Evolutionary conservation across 2,797 vertebrate genomes (phyloP).

Genomic region (Anguilla pacifica): DNA sequence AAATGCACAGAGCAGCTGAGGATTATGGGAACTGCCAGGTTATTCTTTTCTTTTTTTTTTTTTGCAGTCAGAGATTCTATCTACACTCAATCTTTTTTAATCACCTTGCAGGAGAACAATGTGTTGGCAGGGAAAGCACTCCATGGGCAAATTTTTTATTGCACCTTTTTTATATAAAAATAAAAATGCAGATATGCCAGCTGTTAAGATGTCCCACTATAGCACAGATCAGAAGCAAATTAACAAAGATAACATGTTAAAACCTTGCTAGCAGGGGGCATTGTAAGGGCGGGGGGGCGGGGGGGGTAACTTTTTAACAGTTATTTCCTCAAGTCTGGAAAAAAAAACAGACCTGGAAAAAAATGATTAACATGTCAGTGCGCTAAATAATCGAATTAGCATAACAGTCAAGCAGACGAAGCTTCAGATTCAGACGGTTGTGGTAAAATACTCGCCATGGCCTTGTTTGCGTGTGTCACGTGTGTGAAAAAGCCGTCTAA

Average conservation of each 20-base stretch:
- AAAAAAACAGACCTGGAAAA: background rate
- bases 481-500: constrained; percentile 23
- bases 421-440: background rate
- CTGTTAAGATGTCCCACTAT: too few relatives aligned
- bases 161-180: too few relatives aligned
- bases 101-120: background rate
- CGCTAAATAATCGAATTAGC: background rate
- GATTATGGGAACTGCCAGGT: background rate
- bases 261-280: background rate
- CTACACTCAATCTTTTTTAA: too few relatives aligned
- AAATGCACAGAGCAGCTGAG: background rate
- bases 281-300: too few relatives aligned
- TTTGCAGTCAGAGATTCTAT: background rate
- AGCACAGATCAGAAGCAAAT: background rate
- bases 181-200: too few relatives aligned
- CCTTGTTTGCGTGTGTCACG: constrained; percentile 11
- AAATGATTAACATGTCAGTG: background rate
- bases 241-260: background rate
- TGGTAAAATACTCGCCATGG: background rate
- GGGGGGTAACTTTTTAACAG: background rate
- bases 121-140: background rate
- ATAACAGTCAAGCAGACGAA: background rate
- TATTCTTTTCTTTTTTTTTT: background rate
- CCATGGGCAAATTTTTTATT: background rate
- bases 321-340: background rate